Percentiles rank a stretch among this genome's conserved stretches.
phyloP scores from a whole-genome alignment of 2,113 vertebrate species.

The Sylvicapra grimmia region DNA sequence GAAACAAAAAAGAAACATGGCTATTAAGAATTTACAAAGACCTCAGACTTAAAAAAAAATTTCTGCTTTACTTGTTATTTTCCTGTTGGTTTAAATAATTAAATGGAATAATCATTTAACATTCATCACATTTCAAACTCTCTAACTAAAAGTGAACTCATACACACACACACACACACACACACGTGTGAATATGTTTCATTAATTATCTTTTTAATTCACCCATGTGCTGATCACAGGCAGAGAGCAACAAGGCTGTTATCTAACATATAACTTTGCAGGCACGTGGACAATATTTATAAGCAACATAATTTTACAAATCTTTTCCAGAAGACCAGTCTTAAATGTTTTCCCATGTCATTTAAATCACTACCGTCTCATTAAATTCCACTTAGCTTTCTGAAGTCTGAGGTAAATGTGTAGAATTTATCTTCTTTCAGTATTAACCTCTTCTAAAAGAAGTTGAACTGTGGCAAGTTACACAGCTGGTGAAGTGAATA shows the following conservation, averaged over 20 bases:
- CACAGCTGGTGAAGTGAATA: neutral
- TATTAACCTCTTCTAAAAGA: slow-evolving; percentile 12
- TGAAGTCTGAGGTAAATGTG: neutral
- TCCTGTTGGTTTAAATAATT: slow-evolving; percentile 4
- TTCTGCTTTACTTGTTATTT: slow-evolving; percentile 3
- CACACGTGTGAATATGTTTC: neutral
- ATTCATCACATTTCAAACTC: slow-evolving; percentile 37
- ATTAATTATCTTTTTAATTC: neutral
- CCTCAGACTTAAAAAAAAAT: neutral
- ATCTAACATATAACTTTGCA: neutral
- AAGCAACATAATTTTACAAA: slow-evolving; percentile 20
- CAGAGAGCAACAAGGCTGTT: neutral
- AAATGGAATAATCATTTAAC: slow-evolving; percentile 25
- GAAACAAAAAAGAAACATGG: neutral
- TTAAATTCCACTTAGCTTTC: slow-evolving; percentile 6
- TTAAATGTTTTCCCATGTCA: slow-evolving; percentile 1
- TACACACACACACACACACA: neutral
- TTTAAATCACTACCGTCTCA: neutral
- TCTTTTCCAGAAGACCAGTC: neutral
- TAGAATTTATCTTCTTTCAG: neutral
- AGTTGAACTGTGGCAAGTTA: neutral
- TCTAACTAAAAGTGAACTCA: slow-evolving; percentile 12
- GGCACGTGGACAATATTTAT: neutral
- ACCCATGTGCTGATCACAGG: neutral
- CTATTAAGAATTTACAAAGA: slow-evolving; percentile 20